Evolutionary conservation across 2,888 invertebrate species (phyloP), one percentile per base, ranked within the genome.

Genomic region (Rhingia campestris): DNA sequence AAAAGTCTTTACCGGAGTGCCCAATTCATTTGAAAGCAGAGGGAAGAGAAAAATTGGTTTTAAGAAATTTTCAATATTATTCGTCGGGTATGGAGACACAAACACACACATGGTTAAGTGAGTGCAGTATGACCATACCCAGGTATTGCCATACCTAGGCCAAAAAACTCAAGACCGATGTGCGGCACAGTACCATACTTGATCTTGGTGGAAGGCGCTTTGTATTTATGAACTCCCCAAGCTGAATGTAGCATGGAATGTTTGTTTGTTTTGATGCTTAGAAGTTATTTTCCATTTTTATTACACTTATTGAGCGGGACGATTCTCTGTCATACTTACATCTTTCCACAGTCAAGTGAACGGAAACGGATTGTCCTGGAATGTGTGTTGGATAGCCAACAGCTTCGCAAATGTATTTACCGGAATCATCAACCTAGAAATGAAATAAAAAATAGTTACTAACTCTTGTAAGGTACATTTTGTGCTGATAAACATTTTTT

Each of bases 391-490:
- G 92, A 88, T 94, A 95, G 4, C 94, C 94, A 6, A 94, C 92
- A 1, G 97, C 97, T 90, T 96, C 95, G 90, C 98, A 98, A 72
- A 96, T 93, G 91, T 98, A 98, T 2, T 93, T 93, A 45, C 98
- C 98, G 30, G 94, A 93, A 87, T 98, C 95, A 56, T 94, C 94
- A 12, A 94, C 86, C 93, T 95, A 90, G 7, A 73, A 39, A 10
- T 14, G 0, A 10, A 14, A 4, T 4, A 10, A 41, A 51, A 37
- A 51, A 51, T 1, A 41, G 41, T 41, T 41, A 22, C 22, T 22
- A 2, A 22, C 22, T 22, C 22, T 22, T 22, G 1, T 22, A 22
- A 22, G 22, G 2, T 2, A 22, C 22, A 22, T 22, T 22, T 22
- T 22, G 1, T 2, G 22, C 22, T 22, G 22, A 22, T 22, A 22